Evolutionary conservation across 2,888 invertebrate genomes (phyloP).

Genomic region (Netelia fuscicornis): DNA sequence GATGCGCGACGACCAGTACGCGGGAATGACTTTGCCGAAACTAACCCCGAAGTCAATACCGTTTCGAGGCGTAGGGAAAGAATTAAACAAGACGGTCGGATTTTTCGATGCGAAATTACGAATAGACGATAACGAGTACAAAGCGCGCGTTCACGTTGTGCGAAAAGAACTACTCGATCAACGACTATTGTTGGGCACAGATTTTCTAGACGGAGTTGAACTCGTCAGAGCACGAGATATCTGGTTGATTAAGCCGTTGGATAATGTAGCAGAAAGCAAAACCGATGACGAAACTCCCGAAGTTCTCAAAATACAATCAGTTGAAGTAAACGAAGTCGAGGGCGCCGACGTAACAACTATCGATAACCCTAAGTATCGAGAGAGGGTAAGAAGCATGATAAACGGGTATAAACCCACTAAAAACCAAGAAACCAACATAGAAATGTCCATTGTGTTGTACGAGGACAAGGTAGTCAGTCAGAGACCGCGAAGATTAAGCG

Average conservation of each 20-base stretch:
- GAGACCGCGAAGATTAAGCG: slow-evolving; percentile 57
- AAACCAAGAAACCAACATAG: slow-evolving; percentile 42
- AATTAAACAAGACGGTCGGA: too few species aligned
- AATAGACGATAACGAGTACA: neutral
- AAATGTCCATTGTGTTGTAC: slow-evolving; percentile 55
- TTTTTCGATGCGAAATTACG: neutral
- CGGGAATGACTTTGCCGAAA: too few species aligned
- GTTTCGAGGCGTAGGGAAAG: too few species aligned
- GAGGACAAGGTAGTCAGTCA: slow-evolving; percentile 65
- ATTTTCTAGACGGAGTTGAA: slow-evolving; percentile 3
- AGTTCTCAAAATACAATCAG: neutral
- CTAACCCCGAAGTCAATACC: too few species aligned
- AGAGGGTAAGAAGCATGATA: neutral
- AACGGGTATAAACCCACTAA: neutral
- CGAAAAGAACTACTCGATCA: neutral
- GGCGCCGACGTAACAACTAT: too few species aligned
- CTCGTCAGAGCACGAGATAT: neutral
- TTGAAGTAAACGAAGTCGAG: neutral
- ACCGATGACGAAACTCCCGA: neutral
- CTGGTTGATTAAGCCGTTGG: neutral
- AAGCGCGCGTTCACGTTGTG: slow-evolving; percentile 2
- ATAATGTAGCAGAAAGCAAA: neutral
- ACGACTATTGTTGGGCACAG: neutral
- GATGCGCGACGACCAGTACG: too few species aligned
- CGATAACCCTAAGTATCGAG: neutral